Conservation (phyloP, 1,140 invertebrate species). For the Atopsyche davidsoni region DNA sequence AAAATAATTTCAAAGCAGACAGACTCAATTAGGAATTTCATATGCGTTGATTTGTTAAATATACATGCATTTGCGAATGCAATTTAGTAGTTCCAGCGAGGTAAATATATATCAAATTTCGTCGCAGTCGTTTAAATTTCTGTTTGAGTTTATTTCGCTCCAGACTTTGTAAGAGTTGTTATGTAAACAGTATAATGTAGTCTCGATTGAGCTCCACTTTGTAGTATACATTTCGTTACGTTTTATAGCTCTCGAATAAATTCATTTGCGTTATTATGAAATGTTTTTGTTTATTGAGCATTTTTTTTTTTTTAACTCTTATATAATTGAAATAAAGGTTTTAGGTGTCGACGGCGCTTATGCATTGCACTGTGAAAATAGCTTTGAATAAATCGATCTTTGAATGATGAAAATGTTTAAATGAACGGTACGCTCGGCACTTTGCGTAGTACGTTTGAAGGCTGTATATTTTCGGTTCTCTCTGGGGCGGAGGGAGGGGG, state of each 20-base stretch:
- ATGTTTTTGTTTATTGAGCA: background rate
- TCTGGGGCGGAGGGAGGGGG: constrained; percentile 3
- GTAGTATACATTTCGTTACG: background rate
- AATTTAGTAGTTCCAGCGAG: constrained; percentile 15
- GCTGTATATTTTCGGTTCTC: too few relatives aligned
- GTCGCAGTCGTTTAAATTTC: constrained; percentile 7
- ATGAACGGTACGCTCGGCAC: too few relatives aligned
- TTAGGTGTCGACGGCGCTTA: too few relatives aligned
- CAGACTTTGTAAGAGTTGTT: constrained; percentile 13
- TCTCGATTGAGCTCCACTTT: constrained; percentile 5
- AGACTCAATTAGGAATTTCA: constrained; percentile 26
- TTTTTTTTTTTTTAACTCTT: background rate
- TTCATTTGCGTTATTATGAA: too few relatives aligned
- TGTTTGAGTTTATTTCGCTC: constrained; percentile 18
- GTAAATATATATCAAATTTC: constrained; percentile 14
- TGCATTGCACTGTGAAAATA: too few relatives aligned
- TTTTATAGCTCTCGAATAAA: background rate
- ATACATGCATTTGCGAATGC: constrained; percentile 10
- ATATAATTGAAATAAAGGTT: too few relatives aligned
- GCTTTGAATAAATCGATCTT: too few relatives aligned
- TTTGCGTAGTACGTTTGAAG: too few relatives aligned
- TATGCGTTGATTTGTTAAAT: constrained; percentile 23
- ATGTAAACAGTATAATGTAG: constrained; percentile 9
- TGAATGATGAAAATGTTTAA: too few relatives aligned
- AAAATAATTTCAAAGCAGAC: constrained; percentile 19